These are phyloP conservation scores for Gobiocypris rarus DNA, from an alignment of 2,113 vertebrate genomes.

Conservation along the genomic window DNA sequence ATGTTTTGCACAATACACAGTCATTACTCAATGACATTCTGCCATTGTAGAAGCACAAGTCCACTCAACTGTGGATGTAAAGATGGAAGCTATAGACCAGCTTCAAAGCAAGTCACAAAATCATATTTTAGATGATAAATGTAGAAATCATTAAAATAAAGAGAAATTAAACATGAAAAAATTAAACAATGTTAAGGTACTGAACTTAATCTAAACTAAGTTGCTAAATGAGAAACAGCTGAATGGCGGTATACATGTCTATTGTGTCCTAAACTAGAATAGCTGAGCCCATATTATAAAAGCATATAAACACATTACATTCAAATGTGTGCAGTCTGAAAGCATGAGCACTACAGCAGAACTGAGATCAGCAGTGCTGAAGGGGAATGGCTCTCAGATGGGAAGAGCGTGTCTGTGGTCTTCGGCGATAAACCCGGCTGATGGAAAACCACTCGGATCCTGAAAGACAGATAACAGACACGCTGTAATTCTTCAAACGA, in stretches of 20 bases:
- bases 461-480: neutral
- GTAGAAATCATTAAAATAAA: neutral
- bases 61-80: neutral
- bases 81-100: neutral
- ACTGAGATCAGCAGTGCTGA: neutral
- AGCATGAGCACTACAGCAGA: neutral
- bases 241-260: neutral
- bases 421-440: neutral
- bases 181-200: too few species aligned
- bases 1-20: neutral
- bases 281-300: neutral
- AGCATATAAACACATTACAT: constrained; percentile 2
- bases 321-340: too few species aligned
- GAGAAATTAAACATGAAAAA: neutral
- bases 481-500: neutral
- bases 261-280: neutral
- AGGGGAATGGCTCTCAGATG: neutral
- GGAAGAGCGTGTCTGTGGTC: neutral
- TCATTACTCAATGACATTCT: neutral
- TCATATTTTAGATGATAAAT: neutral
- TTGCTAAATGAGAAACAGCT: neutral
- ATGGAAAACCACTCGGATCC: neutral
- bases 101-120: neutral
- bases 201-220: too few species aligned
- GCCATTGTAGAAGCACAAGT: neutral